Conservation (phyloP, 2,113 vertebrate genomes). For the Oryzias javanicus region DNA sequence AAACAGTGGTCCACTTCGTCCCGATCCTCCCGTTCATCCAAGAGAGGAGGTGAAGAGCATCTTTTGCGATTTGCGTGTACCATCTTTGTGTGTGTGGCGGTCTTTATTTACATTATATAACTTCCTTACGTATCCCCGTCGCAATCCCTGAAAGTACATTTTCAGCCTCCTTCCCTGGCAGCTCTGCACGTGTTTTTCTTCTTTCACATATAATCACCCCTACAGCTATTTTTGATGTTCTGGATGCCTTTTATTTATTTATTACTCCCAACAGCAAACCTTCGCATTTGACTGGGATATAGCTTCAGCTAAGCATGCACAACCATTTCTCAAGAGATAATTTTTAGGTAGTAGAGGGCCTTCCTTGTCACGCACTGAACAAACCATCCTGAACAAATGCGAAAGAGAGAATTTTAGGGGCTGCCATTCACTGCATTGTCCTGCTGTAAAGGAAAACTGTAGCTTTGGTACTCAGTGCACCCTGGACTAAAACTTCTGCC, state of each 20-base stretch:
- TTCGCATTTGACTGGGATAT: background rate
- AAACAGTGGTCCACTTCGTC: constrained; percentile 99
- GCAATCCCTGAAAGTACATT: background rate
- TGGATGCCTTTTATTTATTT: background rate
- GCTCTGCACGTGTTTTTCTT: background rate
- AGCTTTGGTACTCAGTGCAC: no score
- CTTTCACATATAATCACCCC: background rate
- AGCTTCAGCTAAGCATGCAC: no score
- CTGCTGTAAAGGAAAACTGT: no score
- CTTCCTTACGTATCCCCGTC: background rate
- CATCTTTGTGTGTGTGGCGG: background rate
- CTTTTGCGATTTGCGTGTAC: background rate
- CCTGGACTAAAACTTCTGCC: no score
- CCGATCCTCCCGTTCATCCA: constrained; percentile 92
- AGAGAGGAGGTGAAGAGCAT: constrained; percentile 87
- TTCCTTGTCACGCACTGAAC: no score
- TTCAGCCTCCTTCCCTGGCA: background rate
- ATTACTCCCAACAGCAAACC: background rate
- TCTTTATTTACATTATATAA: background rate
- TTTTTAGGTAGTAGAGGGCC: no score
- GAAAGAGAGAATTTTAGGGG: no score
- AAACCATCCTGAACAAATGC: no score
- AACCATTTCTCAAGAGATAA: no score
- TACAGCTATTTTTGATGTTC: background rate
- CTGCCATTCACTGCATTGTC: no score